These are phyloP conservation scores for Drosophila athabasca DNA, from an alignment of 1,140 invertebrate species.

Conservation along the genomic window DNA sequence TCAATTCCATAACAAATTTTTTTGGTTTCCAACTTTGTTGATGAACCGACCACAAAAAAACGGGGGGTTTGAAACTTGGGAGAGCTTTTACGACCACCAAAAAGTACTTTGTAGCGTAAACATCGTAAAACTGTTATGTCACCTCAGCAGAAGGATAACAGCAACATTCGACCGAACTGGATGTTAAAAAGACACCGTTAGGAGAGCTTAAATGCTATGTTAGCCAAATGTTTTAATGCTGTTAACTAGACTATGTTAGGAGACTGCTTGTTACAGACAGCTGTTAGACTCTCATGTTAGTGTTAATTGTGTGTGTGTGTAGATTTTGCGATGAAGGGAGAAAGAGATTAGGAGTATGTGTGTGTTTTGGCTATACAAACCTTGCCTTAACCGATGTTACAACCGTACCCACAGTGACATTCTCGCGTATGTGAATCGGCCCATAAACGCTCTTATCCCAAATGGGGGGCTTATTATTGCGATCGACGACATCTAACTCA, in stretches of 20 bases:
- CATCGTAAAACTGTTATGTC: conserved; percentile 19
- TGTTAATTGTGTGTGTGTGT: conserved; percentile 35
- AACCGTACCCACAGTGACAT: conserved; percentile 98
- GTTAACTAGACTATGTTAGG: conserved; percentile 59
- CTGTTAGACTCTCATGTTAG: conserved; percentile 72
- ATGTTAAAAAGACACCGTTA: conserved; percentile 36
- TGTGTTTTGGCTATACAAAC: conserved; percentile 89
- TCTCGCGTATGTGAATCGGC: conserved; percentile 98
- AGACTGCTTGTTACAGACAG: conserved; percentile 24
- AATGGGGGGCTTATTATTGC: conserved; percentile 98
- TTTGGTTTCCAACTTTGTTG: conserved; percentile 12
- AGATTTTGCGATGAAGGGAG: conserved; percentile 20
- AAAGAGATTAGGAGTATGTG: conserved; percentile 6
- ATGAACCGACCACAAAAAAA: background rate
- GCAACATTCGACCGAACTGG: conserved; percentile 17
- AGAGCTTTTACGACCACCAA: conserved; percentile 51
- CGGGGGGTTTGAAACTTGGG: conserved; percentile 1
- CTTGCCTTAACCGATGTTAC: conserved; percentile 98
- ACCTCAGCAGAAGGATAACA: conserved; percentile 2
- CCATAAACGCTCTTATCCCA: conserved; percentile 97
- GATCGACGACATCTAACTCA: conserved; percentile 98
- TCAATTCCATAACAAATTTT: conserved; percentile 14
- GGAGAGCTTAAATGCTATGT: conserved; percentile 55
- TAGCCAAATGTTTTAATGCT: conserved; percentile 59
- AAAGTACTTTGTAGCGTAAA: conserved; percentile 5